Base-by-base conservation (phyloP, 37 sponge, comb jelly and placozoan genomes). In the Lycopodina hypogea region DNA sequence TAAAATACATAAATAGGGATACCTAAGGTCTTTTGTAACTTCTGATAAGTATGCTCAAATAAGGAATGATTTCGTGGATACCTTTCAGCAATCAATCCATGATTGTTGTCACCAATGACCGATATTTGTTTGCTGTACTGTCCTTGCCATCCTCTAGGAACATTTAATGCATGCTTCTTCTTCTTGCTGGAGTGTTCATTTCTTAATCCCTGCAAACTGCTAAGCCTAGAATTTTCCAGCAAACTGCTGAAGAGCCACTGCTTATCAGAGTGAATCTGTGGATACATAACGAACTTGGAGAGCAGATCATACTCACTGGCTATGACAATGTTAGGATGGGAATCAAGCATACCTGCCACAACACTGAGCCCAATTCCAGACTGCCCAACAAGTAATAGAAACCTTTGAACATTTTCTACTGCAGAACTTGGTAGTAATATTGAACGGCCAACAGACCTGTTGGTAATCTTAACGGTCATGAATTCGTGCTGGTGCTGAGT, bases 351-450 rank as follows among this genome's bases (percentile, higher is more conserved):
- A 41, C 80, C 72, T n/a, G 84, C 89, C 19, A 83, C 30, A 35
- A 89, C 79, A 53, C 84, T 83, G 63, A 83, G 89, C 0, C 89
- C 84, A 52, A 84, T 89, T 9, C 84, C 56, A 30, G 80, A 80
- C 57, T 89, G 74, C 8, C 89, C 89, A 56, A 89, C 48, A 74
- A 89, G 83, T 37, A 89, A 82, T 9, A 89, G n/a, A 58, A 89
- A 89, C 8, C 50, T 24, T 2, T 89, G 36, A 18, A 89, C 23
- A 33, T 83, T 21, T 42, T 72, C 60, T 6, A 78, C 80, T 65
- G 23, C 22, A 41, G 14, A 23, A 41, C 12, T 18, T 6, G 45
- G 70, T 70, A n/a, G n/a, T n/a, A 70, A 70, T 2, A 3, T 14
- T 70, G 8, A 1, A 70, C 48, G 48, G 48, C 48, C 48, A 45